Evolutionary conservation across 1,140 invertebrate species (phyloP), one percentile per base, ranked within the genome.

Genomic region (Batillaria attramentaria): DNA sequence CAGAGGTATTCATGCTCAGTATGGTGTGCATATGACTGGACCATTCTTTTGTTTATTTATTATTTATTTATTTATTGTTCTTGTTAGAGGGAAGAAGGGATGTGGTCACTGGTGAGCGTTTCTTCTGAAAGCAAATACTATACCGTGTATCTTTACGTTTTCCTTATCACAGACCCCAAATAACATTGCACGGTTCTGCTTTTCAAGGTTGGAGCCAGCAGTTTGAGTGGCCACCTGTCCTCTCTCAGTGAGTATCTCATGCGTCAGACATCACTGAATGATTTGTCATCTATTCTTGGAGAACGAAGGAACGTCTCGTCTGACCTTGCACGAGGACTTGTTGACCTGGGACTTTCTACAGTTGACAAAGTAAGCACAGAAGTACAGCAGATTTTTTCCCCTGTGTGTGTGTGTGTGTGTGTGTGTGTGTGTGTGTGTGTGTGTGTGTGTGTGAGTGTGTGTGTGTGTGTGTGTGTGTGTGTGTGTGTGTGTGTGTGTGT

Each of bases 191-290:
- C 20, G 46, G 28, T 33, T 3, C n/a, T 28, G 54, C 24, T 37
- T 5, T 28, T n/a, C 33, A 42, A 50, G 39, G 76, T 39, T 13
- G 65, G 65, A 33, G 60, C 60, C n/a, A 66, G 65, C 39, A 66
- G 46, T 35, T 41, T 66, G 16, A 68, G 46, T 10, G 46, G 46
- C 4, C 65, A 75, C 16, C 46, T 81, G 46, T 66, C 54, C 31
- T 83, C 83, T 39, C 65, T 84, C n/a, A 84, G 78, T 72, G 78
- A 80, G 60, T 79, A 83, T 41, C 77, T 81, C 3, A 35, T 83
- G n/a, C 77, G 78, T 41, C 83, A 81, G 43, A 84, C 70, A 28
- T 68, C 81, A 28, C 78, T 84, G 16, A 80, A 81, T 50, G 80
- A 84, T 60, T 33, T 84, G n/a, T 66, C 76, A 6, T 69, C 78